These are phyloP conservation scores for Globia sparganii DNA, from an alignment of 2,888 invertebrate genomes.

Conservation along the genomic window DNA sequence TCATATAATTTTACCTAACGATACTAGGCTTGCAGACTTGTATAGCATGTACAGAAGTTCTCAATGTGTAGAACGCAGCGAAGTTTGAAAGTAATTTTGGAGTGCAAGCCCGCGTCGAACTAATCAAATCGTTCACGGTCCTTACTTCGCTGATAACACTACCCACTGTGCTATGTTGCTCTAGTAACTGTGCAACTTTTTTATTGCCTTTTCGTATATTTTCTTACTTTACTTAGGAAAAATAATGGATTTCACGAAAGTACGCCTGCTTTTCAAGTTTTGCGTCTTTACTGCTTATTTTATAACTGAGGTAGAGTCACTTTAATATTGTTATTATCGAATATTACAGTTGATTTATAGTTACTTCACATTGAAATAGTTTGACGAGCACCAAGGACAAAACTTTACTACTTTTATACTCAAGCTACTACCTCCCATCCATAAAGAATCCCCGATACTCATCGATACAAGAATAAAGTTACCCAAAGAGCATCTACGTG, in stretches of 20 bases:
- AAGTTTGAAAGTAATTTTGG: conserved; percentile 89
- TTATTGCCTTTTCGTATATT: conserved; percentile 62
- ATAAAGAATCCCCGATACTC: neutral
- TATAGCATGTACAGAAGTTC: conserved; percentile 78
- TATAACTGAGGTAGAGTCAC: conserved; percentile 11
- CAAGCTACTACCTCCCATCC: neutral
- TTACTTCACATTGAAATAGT: conserved; percentile 9
- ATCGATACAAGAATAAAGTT: conserved; percentile 4
- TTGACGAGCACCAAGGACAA: neutral
- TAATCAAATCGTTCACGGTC: conserved; percentile 90
- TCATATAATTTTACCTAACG: conserved; percentile 63
- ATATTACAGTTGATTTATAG: conserved; percentile 22
- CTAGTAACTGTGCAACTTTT: conserved; percentile 75
- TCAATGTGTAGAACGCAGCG: conserved; percentile 74
- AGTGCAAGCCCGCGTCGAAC: conserved; percentile 88
- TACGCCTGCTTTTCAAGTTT: conserved; percentile 43
- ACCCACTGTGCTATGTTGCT: conserved; percentile 77
- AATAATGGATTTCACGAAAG: conserved; percentile 55
- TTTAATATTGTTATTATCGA: conserved; percentile 11
- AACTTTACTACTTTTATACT: neutral
- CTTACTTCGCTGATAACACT: conserved; percentile 85
- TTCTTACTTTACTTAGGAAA: conserved; percentile 54
- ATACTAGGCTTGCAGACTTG: conserved; percentile 78
- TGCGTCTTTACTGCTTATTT: conserved; percentile 27
- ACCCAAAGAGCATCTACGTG: neutral